Conservation (phyloP, 2,113 vertebrate species). For the Ctenodactylus gundi region DNA sequence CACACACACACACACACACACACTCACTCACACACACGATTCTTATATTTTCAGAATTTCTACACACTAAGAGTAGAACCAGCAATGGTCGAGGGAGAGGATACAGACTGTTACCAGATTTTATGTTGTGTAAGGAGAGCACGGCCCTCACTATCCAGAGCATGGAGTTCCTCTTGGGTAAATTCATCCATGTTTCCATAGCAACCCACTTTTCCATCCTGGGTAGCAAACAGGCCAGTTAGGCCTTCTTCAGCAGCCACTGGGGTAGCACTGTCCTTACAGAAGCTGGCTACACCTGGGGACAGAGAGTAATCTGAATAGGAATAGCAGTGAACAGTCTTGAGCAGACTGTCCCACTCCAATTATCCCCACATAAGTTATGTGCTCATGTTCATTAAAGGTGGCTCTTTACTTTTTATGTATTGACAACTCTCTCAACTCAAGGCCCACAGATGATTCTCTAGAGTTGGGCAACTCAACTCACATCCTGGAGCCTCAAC, state of each 20-base stretch:
- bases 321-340: background rate
- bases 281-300: constrained; percentile 91
- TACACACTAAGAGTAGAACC: background rate
- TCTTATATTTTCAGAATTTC: constrained; percentile 13
- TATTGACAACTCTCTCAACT: constrained; percentile 18
- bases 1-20: no score
- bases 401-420: background rate
- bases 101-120: constrained; percentile 80
- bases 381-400: constrained; percentile 18
- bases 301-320: constrained; percentile 48
- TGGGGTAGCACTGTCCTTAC: constrained; percentile 87
- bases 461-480: background rate
- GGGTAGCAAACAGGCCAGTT: constrained; percentile 86
- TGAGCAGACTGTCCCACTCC: background rate
- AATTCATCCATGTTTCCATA: constrained; percentile 88
- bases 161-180: constrained; percentile 87
- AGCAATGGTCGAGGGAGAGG: background rate
- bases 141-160: constrained; percentile 91
- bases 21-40: no score
- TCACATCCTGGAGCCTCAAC: background rate
- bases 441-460: background rate
- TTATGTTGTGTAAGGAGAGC: constrained; percentile 90
- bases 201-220: constrained; percentile 84
- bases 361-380: background rate
- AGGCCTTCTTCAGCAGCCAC: constrained; percentile 92